Conservation (phyloP, 2,888 invertebrate species). For the Hoplodrina blanda region DNA sequence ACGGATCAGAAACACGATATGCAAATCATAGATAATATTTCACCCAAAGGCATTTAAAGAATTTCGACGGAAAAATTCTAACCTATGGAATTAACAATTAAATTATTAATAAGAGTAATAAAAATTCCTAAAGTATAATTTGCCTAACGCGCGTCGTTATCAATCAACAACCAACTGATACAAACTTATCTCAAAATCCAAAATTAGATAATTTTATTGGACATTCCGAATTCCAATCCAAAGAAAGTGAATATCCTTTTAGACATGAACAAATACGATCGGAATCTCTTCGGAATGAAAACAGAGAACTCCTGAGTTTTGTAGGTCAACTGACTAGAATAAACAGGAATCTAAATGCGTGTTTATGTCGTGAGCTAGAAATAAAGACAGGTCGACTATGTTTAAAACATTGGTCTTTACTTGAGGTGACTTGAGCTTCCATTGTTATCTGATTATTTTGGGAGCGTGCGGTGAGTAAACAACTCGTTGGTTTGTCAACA, state of each 20-base stretch:
- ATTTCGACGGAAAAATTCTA: too few species aligned
- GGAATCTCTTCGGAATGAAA: slow-evolving; percentile 58
- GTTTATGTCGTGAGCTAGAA: slow-evolving; percentile 63
- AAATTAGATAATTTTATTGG: slow-evolving; percentile 11
- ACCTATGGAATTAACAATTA: too few species aligned
- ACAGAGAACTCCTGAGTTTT: slow-evolving; percentile 60
- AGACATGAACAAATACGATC: slow-evolving; percentile 40
- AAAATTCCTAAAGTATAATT: slow-evolving; percentile 2
- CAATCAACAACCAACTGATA: slow-evolving; percentile 3
- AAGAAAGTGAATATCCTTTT: slow-evolving; percentile 47
- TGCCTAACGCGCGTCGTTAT: slow-evolving; percentile 3
- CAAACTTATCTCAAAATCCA: slow-evolving; percentile 9
- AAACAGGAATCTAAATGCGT: slow-evolving; percentile 61
- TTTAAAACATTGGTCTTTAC: slow-evolving; percentile 57
- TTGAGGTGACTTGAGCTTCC: slow-evolving; percentile 34
- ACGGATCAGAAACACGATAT: not conserved
- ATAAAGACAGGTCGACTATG: slow-evolving; percentile 55
- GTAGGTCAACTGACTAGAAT: slow-evolving; percentile 63
- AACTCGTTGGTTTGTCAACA: slow-evolving; percentile 35
- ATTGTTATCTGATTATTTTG: slow-evolving; percentile 51
- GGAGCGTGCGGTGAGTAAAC: slow-evolving; percentile 37
- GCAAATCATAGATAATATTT: not conserved
- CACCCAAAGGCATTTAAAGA: too few species aligned
- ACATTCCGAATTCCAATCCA: slow-evolving; percentile 35
- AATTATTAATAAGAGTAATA: not conserved